Evolutionary conservation across 2,888 invertebrate genomes (phyloP), one percentile per base, ranked within the genome.

Genomic region (Drosophila phalerata): DNA sequence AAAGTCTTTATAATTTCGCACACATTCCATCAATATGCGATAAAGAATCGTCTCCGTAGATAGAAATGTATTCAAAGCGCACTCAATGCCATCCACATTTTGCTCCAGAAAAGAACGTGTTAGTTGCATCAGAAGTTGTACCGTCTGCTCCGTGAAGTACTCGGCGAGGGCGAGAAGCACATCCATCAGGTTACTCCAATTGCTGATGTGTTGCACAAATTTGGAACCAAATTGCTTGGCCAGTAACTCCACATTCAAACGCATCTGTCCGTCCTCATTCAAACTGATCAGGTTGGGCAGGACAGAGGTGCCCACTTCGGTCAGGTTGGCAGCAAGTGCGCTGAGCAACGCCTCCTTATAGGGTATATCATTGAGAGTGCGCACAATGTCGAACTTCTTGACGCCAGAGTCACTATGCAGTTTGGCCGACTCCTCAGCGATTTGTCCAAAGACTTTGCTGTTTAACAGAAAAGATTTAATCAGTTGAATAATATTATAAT

Each of bases 311-410:
- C 73, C 64, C 0, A 74, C 5, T 28, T 63, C 57, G 2, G 15
- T 37, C 25, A 90, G 69, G 48, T 86, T 55, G 0, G 78, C 45
- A 9, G 73, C 53, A 25, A 85, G 79, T 47, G 79, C 17, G 13
- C 37, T 28, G 1, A 70, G 43, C 15, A 77, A 28, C 2, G 19
- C 72, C 38, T 90, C 88, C 56, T 74, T 90, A 5, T 81, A 66
- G 2, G 92, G 92, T 62, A 92, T 91, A 73, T 91, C 91, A 52
- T 91, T 91, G 3, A 90, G 73, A 5, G 87, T 83, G 38, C 92
- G 91, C 45, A 92, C 77, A 15, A 91, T 67, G 72, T 92, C 92
- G 5, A 72, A 73, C 61, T 69, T 79, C n/a, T 53, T 68, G 15
- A 17, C 52, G n/a, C 38, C 28, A 6, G 22, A 2, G 0, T 62